A percentile compares a stretch with the other conserved stretches of the same genome.
Conservation (phyloP, 2,797 vertebrate species). For the Corythornis leucogaster region DNA sequence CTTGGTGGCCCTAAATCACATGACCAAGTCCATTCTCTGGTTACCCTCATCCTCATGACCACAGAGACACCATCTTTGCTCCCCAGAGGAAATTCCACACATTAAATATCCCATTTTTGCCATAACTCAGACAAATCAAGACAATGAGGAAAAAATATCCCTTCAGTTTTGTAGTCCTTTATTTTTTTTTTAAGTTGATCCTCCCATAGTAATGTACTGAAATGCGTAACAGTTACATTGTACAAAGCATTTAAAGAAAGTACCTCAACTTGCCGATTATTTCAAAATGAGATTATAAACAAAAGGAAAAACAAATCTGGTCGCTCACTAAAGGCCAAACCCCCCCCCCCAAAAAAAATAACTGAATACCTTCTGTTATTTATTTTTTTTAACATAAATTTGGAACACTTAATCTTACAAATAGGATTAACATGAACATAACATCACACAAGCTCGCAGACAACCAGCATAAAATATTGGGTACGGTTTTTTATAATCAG, state of each 20-base stretch:
- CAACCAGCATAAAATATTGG: conserved; percentile 96
- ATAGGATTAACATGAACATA: conserved; percentile 97
- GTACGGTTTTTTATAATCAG: conserved; percentile 91
- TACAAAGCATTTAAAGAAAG: conserved; percentile 99
- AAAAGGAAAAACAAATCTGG: conserved; percentile 88
- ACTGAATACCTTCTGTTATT: conserved; percentile 92
- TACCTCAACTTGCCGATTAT: conserved; percentile 99
- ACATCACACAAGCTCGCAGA: conserved; percentile 98
- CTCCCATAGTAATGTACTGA: conserved; percentile 98
- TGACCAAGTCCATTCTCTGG: background rate
- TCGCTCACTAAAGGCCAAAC: conserved; percentile 90
- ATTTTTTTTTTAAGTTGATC: conserved; percentile 92
- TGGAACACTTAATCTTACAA: conserved; percentile 93
- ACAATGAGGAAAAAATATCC: conserved; percentile 33
- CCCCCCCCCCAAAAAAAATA: conserved; percentile 77
- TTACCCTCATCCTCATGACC: background rate
- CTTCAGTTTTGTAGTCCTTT: conserved; percentile 93
- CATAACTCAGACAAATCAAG: background rate
- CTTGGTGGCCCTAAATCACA: background rate
- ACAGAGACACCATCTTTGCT: background rate
- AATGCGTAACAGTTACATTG: conserved; percentile 99
- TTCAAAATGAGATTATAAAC: conserved; percentile 99
- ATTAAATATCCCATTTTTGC: background rate
- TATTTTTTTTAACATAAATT: conserved; percentile 87
- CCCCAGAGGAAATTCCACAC: background rate